Conservation (phyloP, 2,113 vertebrate species). For the Osmerus mordax region DNA sequence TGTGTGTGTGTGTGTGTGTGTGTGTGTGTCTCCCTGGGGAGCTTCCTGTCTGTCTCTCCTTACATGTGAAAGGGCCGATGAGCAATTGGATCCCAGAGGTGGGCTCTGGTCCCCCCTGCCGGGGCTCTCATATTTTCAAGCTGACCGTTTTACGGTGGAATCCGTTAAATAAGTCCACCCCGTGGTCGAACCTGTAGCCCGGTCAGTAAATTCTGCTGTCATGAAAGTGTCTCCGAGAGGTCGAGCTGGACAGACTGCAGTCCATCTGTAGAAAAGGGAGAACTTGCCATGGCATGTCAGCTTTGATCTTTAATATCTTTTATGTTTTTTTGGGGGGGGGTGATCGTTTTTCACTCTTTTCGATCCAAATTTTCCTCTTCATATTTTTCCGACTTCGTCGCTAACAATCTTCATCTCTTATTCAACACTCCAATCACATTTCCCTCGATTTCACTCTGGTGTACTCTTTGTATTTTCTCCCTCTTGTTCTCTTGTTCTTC, state of each 20-base stretch:
- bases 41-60: conserved; percentile 63
- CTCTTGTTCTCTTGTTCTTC: background rate
- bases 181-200: conserved; percentile 30
- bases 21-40: conserved; percentile 35
- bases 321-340: background rate
- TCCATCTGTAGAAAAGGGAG: conserved; percentile 6
- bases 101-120: conserved; percentile 51
- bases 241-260: conserved; percentile 43
- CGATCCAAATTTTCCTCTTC: background rate
- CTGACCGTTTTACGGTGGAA: conserved; percentile 71
- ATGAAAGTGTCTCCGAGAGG: conserved; percentile 54
- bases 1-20: conserved; percentile 10
- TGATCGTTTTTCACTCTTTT: too few species aligned
- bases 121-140: conserved; percentile 70
- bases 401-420: background rate
- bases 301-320: too few species aligned
- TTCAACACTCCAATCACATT: background rate
- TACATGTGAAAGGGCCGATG: conserved; percentile 47
- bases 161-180: conserved; percentile 66
- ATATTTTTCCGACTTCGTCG: background rate
- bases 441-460: background rate
- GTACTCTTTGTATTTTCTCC: background rate
- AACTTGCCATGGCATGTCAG: too few species aligned
- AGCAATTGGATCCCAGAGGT: conserved; percentile 66
- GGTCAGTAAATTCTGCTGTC: conserved; percentile 64